Conservation (phyloP, 2,113 vertebrate species). For the Malurus elegans region DNA sequence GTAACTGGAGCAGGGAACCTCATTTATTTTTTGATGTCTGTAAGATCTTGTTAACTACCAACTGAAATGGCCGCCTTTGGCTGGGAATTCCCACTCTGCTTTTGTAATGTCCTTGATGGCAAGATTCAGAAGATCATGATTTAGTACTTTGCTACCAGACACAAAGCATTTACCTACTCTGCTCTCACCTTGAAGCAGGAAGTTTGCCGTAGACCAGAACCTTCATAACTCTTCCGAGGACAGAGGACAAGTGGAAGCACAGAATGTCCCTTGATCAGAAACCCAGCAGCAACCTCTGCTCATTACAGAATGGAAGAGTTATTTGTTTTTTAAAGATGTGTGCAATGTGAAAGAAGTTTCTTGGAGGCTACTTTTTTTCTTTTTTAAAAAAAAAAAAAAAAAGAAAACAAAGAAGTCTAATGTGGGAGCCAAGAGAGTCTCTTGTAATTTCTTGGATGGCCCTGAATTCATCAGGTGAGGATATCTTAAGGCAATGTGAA, state of each 20-base stretch:
- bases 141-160: background rate
- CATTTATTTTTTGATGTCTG: conserved; percentile 15
- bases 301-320: background rate
- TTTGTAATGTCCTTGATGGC: background rate
- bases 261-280: background rate
- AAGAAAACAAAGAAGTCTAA: background rate
- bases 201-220: background rate
- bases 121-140: background rate
- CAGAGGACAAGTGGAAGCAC: background rate
- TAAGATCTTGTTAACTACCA: conserved; percentile 19
- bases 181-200: background rate
- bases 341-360: background rate
- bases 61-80: background rate
- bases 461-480: conserved; percentile 40
- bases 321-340: background rate
- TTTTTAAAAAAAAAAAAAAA: too few relatives aligned
- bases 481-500: conserved; percentile 39
- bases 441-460: conserved; percentile 34
- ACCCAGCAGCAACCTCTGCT: background rate
- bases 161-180: background rate
- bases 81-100: conserved; percentile 45
- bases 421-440: conserved; percentile 21
- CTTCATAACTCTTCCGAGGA: background rate
- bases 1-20: conserved; percentile 8
- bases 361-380: background rate